phyloP scores from a whole-genome alignment of 2,113 vertebrate species.

The Ceyx margarethae region DNA sequence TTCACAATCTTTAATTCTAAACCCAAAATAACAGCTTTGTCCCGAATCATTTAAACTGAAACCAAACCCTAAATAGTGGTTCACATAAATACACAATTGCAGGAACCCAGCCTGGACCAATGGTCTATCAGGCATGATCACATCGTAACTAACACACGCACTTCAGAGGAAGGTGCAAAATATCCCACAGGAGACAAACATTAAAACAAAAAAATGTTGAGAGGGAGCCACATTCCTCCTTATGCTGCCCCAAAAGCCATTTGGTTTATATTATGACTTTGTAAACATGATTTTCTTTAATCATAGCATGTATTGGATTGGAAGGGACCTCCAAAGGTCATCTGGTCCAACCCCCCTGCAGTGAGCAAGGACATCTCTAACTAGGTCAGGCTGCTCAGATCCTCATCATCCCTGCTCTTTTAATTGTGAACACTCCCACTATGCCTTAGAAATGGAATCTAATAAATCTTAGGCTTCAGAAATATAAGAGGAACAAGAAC shows the following conservation, averaged over 20 bases:
- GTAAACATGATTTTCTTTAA: not conserved
- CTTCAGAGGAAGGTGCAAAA: not conserved
- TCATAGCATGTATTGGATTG: too few species aligned
- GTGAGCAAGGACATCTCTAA: too few species aligned
- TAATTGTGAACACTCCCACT: not conserved
- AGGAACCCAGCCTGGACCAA: not conserved
- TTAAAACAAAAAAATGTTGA: not conserved
- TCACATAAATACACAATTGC: not conserved
- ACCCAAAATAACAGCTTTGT: not conserved
- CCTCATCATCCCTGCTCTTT: not conserved
- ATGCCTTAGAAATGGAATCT: not conserved
- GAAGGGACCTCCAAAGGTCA: too few species aligned
- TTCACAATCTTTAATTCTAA: slow-evolving; percentile 16
- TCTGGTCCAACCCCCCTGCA: too few species aligned
- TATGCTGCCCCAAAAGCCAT: not conserved
- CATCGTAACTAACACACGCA: not conserved
- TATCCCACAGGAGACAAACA: not conserved
- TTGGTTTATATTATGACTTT: not conserved
- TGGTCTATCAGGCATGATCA: not conserved
- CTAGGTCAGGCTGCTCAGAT: too few species aligned
- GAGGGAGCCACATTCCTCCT: not conserved
- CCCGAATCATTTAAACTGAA: slow-evolving; percentile 7
- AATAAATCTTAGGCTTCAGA: not conserved
- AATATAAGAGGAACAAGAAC: not conserved
- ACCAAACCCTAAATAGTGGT: not conserved